Evolutionary conservation across 2,113 vertebrate species (phyloP).

Genomic region (Triplophysa dalaica): DNA sequence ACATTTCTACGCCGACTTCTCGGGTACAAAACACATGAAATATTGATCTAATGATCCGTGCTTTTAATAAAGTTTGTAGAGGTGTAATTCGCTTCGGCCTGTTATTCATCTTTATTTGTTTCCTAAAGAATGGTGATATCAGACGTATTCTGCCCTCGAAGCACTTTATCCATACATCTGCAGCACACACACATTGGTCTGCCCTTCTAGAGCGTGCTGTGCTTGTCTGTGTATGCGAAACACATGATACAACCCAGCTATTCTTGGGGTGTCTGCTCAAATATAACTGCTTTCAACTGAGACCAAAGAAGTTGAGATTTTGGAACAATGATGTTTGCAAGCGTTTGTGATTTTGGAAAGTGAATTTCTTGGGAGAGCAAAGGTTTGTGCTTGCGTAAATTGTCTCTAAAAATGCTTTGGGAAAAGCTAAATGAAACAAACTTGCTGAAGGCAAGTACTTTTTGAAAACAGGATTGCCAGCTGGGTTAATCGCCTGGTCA

Average conservation of each 20-base stretch:
- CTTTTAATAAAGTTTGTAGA: not conserved
- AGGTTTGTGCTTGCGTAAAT: not conserved
- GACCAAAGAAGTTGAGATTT: not conserved
- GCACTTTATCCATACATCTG: not conserved
- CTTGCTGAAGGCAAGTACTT: not conserved
- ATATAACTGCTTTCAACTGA: conserved; percentile 1
- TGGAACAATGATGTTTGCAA: not conserved
- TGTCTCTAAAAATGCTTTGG: not conserved
- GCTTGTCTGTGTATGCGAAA: not conserved
- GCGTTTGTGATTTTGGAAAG: not conserved
- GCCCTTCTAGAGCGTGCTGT: not conserved
- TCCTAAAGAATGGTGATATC: not conserved
- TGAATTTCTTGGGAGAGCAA: not conserved
- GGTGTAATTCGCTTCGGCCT: not conserved
- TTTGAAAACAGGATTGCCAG: conserved; percentile 60
- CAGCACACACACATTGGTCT: not conserved
- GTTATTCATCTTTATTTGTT: not conserved
- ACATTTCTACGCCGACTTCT: not conserved
- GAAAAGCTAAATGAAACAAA: not conserved
- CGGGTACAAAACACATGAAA: not conserved
- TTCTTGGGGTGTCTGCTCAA: conserved; percentile 7
- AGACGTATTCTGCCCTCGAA: not conserved
- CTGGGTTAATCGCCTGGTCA: conserved; percentile 67
- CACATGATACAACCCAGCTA: not conserved
- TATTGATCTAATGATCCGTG: not conserved